A percentile compares a stretch with the other conserved stretches of the same genome.
These are phyloP conservation scores for Tiliacea aurago DNA, from an alignment of 2,888 invertebrate genomes.

Conservation along the genomic window DNA sequence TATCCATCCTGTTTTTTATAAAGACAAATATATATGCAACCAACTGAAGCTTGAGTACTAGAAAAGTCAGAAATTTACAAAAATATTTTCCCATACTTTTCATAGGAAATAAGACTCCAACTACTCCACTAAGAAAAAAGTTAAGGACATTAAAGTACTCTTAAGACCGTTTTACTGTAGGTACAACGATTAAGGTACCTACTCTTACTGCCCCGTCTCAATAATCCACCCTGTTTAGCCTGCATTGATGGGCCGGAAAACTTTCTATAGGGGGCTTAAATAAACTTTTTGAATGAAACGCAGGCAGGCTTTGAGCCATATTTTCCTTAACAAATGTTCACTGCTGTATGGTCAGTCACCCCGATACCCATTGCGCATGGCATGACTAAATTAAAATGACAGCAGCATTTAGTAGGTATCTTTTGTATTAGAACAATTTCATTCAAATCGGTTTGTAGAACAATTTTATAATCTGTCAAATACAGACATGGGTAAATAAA, in stretches of 20 bases:
- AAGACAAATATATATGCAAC: no score
- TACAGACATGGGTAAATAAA: constrained; percentile 56
- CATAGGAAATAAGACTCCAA: no score
- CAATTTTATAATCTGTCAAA: constrained; percentile 68
- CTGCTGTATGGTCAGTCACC: neutral
- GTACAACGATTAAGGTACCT: no score
- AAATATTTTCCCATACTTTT: no score
- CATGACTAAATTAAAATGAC: constrained; percentile 47
- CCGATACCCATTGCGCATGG: constrained; percentile 15
- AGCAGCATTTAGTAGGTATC: constrained; percentile 27
- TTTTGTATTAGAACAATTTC: constrained; percentile 58
- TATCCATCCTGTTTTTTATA: no score
- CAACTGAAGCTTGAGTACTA: no score
- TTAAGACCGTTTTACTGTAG: no score
- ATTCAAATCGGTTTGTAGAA: constrained; percentile 57
- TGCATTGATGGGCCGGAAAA: neutral
- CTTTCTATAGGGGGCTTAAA: neutral
- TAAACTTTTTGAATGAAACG: neutral
- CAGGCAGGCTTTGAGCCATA: neutral
- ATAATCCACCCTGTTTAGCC: no score
- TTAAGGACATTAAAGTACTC: no score
- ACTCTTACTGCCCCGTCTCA: no score
- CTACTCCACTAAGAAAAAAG: no score
- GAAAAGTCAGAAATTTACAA: no score
- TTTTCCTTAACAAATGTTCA: neutral